Percentiles rank a stretch among this genome's conserved stretches.
These are phyloP conservation scores for Mustela nigripes DNA, from an alignment of 2,113 vertebrate genomes.

Conservation along the genomic window DNA sequence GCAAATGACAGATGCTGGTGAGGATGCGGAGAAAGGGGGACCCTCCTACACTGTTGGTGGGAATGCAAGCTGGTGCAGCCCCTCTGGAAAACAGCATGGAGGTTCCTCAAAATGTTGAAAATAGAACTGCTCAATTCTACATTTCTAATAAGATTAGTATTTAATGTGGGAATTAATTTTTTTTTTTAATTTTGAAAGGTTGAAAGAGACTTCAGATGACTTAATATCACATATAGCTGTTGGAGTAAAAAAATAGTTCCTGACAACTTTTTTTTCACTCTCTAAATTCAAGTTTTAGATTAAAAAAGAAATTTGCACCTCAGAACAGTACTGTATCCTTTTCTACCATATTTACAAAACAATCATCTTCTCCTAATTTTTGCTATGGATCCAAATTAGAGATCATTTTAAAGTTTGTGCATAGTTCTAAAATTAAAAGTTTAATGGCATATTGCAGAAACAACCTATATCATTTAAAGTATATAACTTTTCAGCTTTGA, in stretches of 20 bases:
- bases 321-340: neutral
- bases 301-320: neutral
- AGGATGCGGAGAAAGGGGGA: too few species aligned
- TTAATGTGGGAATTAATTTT: neutral
- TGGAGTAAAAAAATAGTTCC: neutral
- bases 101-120: too few species aligned
- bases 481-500: neutral
- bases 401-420: neutral
- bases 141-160: neutral
- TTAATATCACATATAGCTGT: neutral
- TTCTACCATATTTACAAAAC: neutral
- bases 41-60: too few species aligned
- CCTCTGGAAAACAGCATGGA: too few species aligned
- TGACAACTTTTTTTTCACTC: neutral
- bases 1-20: too few species aligned
- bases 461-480: neutral
- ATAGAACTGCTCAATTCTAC: neutral
- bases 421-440: slow-evolving; percentile 30
- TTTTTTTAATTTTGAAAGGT: neutral
- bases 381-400: neutral
- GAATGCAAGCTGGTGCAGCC: too few species aligned
- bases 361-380: neutral
- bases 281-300: neutral
- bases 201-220: neutral
- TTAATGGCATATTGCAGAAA: neutral